Percentiles rank a stretch among this genome's conserved stretches.
Conservation (phyloP, 2,113 vertebrate species). For the Ariopsis seemanni region DNA sequence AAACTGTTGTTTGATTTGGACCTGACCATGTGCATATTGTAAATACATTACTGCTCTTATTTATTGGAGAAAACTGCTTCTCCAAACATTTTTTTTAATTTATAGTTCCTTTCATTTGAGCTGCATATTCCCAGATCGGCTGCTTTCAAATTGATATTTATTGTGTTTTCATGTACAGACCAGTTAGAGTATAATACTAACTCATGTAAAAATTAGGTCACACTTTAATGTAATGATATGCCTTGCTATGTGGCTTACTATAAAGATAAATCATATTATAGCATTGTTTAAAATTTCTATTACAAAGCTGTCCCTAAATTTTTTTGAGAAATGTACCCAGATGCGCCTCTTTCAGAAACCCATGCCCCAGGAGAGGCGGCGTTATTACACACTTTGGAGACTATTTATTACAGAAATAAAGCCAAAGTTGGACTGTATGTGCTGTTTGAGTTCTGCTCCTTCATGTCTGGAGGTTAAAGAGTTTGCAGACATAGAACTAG, state of each 20-base stretch:
- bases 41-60: constrained; percentile 86
- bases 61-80: constrained; percentile 84
- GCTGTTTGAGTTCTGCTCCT: constrained; percentile 48
- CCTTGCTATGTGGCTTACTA: not conserved
- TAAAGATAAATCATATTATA: not conserved
- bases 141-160: constrained; percentile 71
- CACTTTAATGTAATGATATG: not conserved
- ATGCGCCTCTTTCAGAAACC: constrained; percentile 26
- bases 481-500: constrained; percentile 61
- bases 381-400: constrained; percentile 52
- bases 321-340: constrained; percentile 3
- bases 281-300: not conserved
- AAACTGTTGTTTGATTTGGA: constrained; percentile 52
- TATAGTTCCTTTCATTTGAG: constrained; percentile 75
- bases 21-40: constrained; percentile 82
- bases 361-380: constrained; percentile 29
- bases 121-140: constrained; percentile 65
- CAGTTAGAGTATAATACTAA: constrained; percentile 48
- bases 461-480: constrained; percentile 56
- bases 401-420: constrained; percentile 50
- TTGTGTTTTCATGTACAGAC: constrained; percentile 65
- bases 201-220: constrained; percentile 25
- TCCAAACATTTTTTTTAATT: constrained; percentile 77
- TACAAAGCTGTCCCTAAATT: not conserved
- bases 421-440: constrained; percentile 49